Evolutionary conservation across 2,888 invertebrate genomes (phyloP), one percentile per base, ranked within the genome.

Genomic region (Hirtodrosophila histrioides): DNA sequence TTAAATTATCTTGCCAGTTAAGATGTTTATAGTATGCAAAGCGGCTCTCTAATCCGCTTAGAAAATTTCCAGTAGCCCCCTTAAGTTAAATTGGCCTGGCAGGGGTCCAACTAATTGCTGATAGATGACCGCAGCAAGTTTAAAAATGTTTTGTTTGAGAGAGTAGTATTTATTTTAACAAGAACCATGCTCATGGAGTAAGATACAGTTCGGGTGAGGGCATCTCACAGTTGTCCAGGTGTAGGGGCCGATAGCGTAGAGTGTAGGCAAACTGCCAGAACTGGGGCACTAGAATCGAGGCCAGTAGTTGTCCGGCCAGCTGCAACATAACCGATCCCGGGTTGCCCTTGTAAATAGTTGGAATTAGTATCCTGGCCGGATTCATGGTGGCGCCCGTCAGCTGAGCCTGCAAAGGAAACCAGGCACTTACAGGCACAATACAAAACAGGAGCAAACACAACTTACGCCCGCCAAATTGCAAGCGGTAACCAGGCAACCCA

Each of bases 341-440:
- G 23, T 92, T 91, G 1, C 93, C 93, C n/a, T 94, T 94, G 92
- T 94, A 93, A 0, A 96, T 57, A 0, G 95, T 94, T 0, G 96
- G 96, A 0, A 93, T 95, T 2, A 96, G 92, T 1, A 93, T 92
- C 63, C 94, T 93, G 0, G 93, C 94, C 0, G 95, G 95, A 86
- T 95, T 95, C 94, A 95, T 93, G 71, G 94, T 93, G 9, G 94
- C 94, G 0, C 94, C 95, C 0, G 95, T 95, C 4, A 88, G 24
- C n/a, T 69, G 63, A 9, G 55, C 60, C 85, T 84, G 23, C 7
- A 33, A 41, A 17, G 4, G 9, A n/a, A n/a, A 3, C 10, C 1
- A 44, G 12, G 2, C 12, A n/a, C 1, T 11, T 3, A 8, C 4
- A 3, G n/a, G 12, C 9, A 0, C 9, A 11, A 10, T 3, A 7